These are phyloP conservation scores for Tadarida brasiliensis DNA, from an alignment of 2,797 vertebrate genomes.

Conservation along the genomic window DNA sequence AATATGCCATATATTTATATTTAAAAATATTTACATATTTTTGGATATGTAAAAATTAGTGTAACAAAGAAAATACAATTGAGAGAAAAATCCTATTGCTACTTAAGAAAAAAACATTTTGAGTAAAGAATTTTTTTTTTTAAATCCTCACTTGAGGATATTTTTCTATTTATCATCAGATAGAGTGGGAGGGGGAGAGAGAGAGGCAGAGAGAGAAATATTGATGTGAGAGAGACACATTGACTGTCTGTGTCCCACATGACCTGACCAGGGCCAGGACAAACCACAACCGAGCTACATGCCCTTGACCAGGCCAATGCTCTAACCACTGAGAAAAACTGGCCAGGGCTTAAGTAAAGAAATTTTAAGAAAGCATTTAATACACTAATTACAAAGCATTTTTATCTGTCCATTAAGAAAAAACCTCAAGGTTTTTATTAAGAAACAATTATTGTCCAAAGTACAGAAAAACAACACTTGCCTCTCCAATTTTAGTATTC, in stretches of 20 bases:
- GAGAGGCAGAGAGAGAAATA: too few relatives aligned
- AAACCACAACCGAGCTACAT: too few relatives aligned
- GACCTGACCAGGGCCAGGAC: too few relatives aligned
- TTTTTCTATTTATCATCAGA: too few relatives aligned
- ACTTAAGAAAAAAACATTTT: background rate
- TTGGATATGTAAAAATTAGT: background rate
- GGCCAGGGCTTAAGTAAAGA: background rate
- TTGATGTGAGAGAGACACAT: too few relatives aligned
- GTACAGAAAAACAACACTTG: background rate
- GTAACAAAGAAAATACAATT: background rate
- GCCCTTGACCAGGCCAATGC: too few relatives aligned
- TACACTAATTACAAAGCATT: background rate
- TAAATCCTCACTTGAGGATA: too few relatives aligned
- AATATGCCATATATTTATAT: background rate
- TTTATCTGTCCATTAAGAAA: background rate
- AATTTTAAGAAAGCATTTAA: constrained; percentile 33
- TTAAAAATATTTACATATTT: background rate
- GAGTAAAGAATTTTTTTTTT: too few relatives aligned
- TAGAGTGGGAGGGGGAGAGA: too few relatives aligned
- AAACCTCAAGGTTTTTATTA: background rate
- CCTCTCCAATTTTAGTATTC: background rate
- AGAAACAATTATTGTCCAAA: background rate
- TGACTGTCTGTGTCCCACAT: too few relatives aligned
- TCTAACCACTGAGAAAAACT: too few relatives aligned
- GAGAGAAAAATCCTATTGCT: background rate